Evolutionary conservation across 2,113 vertebrate genomes (phyloP), one percentile per base, ranked within the genome.

Genomic region (Elaphurus davidianus): DNA sequence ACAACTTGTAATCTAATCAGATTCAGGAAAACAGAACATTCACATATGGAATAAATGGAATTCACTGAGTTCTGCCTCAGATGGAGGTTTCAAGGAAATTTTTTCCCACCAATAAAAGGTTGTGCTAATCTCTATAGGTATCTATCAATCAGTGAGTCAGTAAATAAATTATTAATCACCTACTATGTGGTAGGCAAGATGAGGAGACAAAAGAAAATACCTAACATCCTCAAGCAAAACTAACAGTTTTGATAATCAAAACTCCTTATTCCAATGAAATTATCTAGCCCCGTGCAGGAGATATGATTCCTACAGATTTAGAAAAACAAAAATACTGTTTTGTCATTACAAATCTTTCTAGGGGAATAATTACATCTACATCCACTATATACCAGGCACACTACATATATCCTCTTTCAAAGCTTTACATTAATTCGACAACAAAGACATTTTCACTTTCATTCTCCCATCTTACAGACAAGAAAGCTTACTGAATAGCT

Each of bases 1-100:
- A 95, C 81, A 96, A 97, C 92, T 93, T 96, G 89, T 96, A 97
- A 97, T 96, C 91, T 97, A 97, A 98, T 97, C 97, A 90, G 71
- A 97, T 43, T 92, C 62, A 96, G 91, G n/a, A 97, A 98, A 97
- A 79, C 90, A 96, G 89, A 97, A 85, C 84, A 94, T 92, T 93
- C 90, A 83, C 91, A 98, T 88, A 96, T 74, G 96, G 91, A 97
- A 27, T 89, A 90, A 97, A 87, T 91, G 17, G 21, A 98, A 96
- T 97, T 95, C 96, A 30, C 59, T 86, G 6, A 95, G 36, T 60
- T 95, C 62, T 83, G 47, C 95, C 62, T 96, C 52, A 67, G 92
- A 85, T 21, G 60, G 33, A 98, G 45, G 78, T 84, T 95, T 94
- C 71, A 67, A 94, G 47, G 45, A 93, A 87, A 47, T 19, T 62